Evolutionary conservation across 2,888 invertebrate genomes (phyloP), one percentile per base, ranked within the genome.

Genomic region (Scotopteryx bipunctaria): DNA sequence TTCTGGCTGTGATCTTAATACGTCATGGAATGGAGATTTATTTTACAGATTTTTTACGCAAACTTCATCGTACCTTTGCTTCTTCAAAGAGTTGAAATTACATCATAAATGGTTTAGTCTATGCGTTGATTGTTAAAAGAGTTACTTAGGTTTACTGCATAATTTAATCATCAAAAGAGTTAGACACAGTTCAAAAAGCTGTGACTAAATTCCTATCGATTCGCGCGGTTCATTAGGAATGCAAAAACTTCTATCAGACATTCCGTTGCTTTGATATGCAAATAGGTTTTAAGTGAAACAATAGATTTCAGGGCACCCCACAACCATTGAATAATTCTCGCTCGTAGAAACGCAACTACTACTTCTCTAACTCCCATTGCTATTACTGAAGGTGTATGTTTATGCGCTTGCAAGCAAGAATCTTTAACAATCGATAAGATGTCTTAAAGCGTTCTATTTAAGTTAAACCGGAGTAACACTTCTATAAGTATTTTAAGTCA

Each of bases 201-300:
- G 23, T 23, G 35, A n/a, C 81, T 79, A 75, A 76, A 77, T 76
- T 76, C 71, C 63, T 71, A 83, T 83, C 71, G 81, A 83, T 82
- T 79, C 67, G 69, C 67, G 71, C 60, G 77, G 78, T 81, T 86
- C 82, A 81, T 86, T 86, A 86, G 70, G 57, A 78, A 85, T 86
- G 81, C 84, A 78, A 83, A 86, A 85, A 83, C 78, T 83, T 81
- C 74, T 80, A 80, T 84, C 76, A 80, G 73, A 76, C 71, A 79
- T 76, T 82, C 75, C 70, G 70, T 72, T 64, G 69, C 80, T 86
- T 87, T 87, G 78, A 73, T 77, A 86, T 85, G 85, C 75, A 82
- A 87, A 87, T 86, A 56, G 44, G 60, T 64, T 73, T 78, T 79
- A 78, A 81, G 68, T 73, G 73, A 79, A 81, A 87, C 83, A 86